Conservation (phyloP, 1,140 invertebrate species). For the Drosophila bocki region DNA sequence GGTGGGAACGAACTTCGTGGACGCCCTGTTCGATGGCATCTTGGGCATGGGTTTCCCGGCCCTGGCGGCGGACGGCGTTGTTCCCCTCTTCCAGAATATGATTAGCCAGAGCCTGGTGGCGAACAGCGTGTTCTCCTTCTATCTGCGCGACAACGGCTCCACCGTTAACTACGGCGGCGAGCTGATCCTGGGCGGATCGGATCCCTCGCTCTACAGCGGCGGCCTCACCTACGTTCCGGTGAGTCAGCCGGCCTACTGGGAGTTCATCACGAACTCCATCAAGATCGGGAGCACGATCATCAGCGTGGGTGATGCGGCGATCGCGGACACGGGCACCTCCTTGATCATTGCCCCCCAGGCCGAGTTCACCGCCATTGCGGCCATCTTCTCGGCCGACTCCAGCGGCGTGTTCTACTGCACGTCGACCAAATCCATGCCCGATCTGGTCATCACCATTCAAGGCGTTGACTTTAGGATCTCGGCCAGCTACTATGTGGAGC, state of each 20-base stretch:
- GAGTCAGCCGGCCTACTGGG: conserved; percentile 96
- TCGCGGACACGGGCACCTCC: conserved; percentile 92
- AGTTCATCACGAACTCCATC: conserved; percentile 96
- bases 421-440: conserved; percentile 26
- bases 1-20: conserved; percentile 94
- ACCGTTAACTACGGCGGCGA: conserved; percentile 92
- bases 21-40: conserved; percentile 98
- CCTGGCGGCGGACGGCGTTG: conserved; percentile 95
- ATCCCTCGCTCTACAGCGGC: conserved; percentile 94
- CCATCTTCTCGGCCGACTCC: conserved; percentile 14
- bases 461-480: conserved; percentile 47
- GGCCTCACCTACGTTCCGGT: conserved; percentile 96
- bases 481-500: conserved; percentile 54
- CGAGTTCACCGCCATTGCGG: conserved; percentile 17
- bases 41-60: conserved; percentile 95
- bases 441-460: conserved; percentile 49
- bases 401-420: conserved; percentile 46
- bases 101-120: conserved; percentile 92
- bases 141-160: conserved; percentile 89
- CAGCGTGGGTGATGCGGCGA: conserved; percentile 87
- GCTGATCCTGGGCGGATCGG: conserved; percentile 96
- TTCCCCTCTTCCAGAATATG: conserved; percentile 98
- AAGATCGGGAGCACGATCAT: conserved; percentile 86
- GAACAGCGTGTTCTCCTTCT: conserved; percentile 97
- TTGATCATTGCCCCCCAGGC: conserved; percentile 89